Evolutionary conservation across 2,797 vertebrate genomes (phyloP), one percentile per base, ranked within the genome.

Genomic region (Melanotaenia trifasciata): DNA sequence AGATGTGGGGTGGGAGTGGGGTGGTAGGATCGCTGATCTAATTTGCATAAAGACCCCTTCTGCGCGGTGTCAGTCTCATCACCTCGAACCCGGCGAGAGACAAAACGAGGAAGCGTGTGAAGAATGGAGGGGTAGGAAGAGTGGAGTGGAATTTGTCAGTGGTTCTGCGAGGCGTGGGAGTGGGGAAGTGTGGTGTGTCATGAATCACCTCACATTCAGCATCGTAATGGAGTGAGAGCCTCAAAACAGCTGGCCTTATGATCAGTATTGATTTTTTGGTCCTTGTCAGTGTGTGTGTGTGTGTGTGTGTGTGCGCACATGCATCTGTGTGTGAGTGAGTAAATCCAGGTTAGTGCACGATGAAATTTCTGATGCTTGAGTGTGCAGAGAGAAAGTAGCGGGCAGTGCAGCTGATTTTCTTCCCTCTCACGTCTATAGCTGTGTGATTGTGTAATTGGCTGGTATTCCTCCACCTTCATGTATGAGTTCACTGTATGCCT

Each of bases 211-310:
- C 87, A 78, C 86, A 81, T 87, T 89, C 78, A 51, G 50, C 88
- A 75, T 91, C 82, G 86, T 84, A 74, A 84, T 84, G 78, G 74
- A 90, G 85, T 76, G 87, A 92, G 89, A 70, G 86, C 79, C 81
- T 80, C 85, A 83, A 93, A 90, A 93, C 90, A 92, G 84, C 90
- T 90, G 89, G 89, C 74, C 70, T 74, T 86, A 87, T 93, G 91
- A 94, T 93, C 88, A 89, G 80, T 90, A 93, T 93, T 89, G 92
- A 94, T 93, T 90, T 90, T 70, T 54, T 79, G 73, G 85, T 90
- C 83, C 72, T 76, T 56, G 54, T 69, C 66, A 13, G 16, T 51
- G 35, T 63, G 24, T 62, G 65, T 64, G 40, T 58, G 35, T 54
- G 47, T 63, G 64, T 66, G 28, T 61, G 64, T 67, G 47, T 58